These are phyloP conservation scores for Holothuria scabra DNA, from an alignment of 53 echinoderm and acorn worm species.

Conservation along the genomic window DNA sequence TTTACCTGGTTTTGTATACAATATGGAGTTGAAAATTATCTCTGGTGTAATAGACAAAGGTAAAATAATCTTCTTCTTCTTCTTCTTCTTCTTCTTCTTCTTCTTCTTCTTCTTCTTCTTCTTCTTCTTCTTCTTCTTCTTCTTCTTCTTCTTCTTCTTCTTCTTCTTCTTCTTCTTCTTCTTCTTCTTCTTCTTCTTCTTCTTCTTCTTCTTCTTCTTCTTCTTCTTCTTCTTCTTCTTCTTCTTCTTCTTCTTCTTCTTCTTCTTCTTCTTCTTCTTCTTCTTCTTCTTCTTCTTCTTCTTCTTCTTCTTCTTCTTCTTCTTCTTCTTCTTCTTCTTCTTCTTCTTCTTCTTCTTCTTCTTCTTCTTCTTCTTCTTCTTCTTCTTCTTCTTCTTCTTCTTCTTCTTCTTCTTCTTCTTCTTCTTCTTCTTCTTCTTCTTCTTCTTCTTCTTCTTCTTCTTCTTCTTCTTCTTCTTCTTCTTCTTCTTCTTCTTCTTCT, in stretches of 20 bases:
- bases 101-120: neutral
- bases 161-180: slow-evolving; percentile 14
- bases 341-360: neutral
- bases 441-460: slow-evolving; percentile 14
- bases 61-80: no score
- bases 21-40: no score
- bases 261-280: slow-evolving; percentile 26
- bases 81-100: slow-evolving; percentile 7
- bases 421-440: slow-evolving; percentile 5
- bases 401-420: slow-evolving; percentile 5
- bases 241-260: slow-evolving; percentile 10
- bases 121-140: neutral
- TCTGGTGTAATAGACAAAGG: neutral
- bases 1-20: no score
- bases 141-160: neutral
- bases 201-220: neutral
- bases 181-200: slow-evolving; percentile 32
- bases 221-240: slow-evolving; percentile 21
- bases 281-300: slow-evolving; percentile 35
- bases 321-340: slow-evolving; percentile 2
- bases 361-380: neutral
- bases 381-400: slow-evolving; percentile 22
- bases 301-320: slow-evolving; percentile 32
- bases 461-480: neutral
- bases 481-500: neutral